Evolutionary conservation across 2,113 vertebrate species (phyloP).

Genomic region (Chloropsis cyanopogon): DNA sequence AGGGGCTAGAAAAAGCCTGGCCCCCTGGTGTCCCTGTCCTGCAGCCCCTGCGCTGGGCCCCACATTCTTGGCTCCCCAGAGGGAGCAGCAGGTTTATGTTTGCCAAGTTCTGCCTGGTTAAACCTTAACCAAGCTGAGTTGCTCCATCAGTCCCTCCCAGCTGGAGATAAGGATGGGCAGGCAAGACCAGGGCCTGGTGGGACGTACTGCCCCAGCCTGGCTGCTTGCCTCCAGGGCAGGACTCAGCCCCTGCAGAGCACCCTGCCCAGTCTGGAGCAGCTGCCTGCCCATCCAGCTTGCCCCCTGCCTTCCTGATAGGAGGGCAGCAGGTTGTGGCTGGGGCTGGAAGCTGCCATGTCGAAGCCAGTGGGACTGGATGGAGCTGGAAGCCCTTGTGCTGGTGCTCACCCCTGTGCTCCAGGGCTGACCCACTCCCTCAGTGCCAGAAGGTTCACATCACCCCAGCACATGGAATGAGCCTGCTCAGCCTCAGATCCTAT

Average conservation of each 20-base stretch:
- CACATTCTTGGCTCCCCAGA: not conserved
- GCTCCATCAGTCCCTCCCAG: not conserved
- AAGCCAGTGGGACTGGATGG: not conserved
- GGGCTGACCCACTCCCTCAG: not conserved
- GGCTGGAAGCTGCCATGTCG: accelerated
- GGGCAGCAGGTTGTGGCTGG: not conserved
- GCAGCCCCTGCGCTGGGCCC: not conserved
- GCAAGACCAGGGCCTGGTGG: not conserved
- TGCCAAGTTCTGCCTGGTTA: constrained; percentile 52
- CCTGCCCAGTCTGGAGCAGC: not conserved
- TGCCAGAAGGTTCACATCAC: not conserved
- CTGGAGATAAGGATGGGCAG: not conserved
- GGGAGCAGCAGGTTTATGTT: constrained; percentile 40
- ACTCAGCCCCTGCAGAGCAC: not conserved
- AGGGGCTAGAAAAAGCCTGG: not conserved
- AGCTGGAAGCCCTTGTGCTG: not conserved
- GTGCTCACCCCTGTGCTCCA: not conserved
- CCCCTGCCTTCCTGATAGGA: accelerated
- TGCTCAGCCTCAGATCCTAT: not conserved
- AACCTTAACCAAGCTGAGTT: constrained; percentile 7
- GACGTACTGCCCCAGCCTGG: accelerated
- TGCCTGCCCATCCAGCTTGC: not conserved
- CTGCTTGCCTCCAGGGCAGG: not conserved
- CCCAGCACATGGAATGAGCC: not conserved
- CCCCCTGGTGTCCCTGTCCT: not conserved